phyloP scores from a whole-genome alignment of 2,797 vertebrate species.

The Spea hammondii region DNA sequence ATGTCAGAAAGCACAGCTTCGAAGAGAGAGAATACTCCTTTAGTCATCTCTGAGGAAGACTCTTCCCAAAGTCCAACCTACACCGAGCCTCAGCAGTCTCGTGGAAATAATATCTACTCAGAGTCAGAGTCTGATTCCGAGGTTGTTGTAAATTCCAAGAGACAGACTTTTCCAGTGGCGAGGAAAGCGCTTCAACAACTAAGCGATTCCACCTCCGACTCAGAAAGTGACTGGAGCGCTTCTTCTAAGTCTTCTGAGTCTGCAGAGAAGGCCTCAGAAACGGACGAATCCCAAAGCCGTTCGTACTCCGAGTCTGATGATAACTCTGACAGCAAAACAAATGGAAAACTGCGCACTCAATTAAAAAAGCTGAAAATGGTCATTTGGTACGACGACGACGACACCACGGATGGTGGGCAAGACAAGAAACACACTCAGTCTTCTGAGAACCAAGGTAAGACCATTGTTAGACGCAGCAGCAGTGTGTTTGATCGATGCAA shows the following conservation, averaged over 20 bases:
- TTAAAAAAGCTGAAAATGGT: neutral
- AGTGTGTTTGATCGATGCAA: no score
- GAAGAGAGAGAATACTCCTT: constrained; percentile 3
- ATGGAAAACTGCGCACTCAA: neutral
- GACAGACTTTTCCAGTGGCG: no score
- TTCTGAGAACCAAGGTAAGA: constrained; percentile 53
- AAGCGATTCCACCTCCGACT: constrained; percentile 40
- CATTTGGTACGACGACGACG: neutral
- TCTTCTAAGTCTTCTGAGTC: neutral
- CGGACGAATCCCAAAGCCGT: no score
- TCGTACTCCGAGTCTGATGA: neutral
- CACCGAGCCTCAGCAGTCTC: neutral
- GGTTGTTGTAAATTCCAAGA: constrained; percentile 57
- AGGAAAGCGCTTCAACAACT: no score
- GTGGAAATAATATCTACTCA: constrained; percentile 12
- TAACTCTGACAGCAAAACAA: neutral
- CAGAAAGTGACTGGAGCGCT: constrained; percentile 52
- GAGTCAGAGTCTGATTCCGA: constrained; percentile 60
- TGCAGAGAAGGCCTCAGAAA: neutral
- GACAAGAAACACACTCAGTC: no score
- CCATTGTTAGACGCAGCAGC: no score
- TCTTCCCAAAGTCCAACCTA: neutral
- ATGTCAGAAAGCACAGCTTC: neutral
- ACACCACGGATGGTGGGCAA: no score
- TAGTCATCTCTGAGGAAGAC: neutral